Conservation (phyloP, 2,113 vertebrate genomes). For the Salminus brasiliensis region DNA sequence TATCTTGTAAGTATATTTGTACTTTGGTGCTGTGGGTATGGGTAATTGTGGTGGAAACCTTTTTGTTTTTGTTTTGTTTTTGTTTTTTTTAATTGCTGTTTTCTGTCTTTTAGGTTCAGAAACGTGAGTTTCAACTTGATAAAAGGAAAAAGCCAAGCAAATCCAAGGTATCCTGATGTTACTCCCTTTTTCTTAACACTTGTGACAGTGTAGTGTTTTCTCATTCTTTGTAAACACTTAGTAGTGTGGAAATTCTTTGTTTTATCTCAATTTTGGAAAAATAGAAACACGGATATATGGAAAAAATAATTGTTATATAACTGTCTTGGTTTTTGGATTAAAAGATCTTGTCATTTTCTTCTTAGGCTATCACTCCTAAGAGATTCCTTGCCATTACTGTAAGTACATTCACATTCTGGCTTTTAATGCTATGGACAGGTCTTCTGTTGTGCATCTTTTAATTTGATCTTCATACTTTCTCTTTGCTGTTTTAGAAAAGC, state of each 20-base stretch:
- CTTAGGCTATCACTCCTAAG: conserved; percentile 93
- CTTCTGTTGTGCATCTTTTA: background rate
- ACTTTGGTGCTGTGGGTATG: too few relatives aligned
- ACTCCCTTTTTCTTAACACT: background rate
- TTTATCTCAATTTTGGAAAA: too few relatives aligned
- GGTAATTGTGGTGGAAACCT: too few relatives aligned
- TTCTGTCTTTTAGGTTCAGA: conserved; percentile 90
- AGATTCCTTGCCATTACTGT: conserved; percentile 91
- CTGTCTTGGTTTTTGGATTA: too few relatives aligned
- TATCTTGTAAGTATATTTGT: conserved; percentile 83
- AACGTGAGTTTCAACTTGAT: conserved; percentile 80
- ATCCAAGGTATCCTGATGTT: conserved; percentile 82
- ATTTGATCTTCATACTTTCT: background rate
- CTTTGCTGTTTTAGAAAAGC: conserved; percentile 81
- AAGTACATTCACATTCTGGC: conserved; percentile 63
- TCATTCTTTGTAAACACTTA: background rate
- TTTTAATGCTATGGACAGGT: background rate
- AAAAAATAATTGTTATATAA: too few relatives aligned
- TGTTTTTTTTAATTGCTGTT: too few relatives aligned
- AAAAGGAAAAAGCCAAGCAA: conserved; percentile 92
- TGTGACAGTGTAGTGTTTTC: too few relatives aligned
- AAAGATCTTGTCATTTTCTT: conserved; percentile 36
- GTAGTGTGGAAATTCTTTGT: too few relatives aligned
- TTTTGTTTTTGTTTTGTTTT: too few relatives aligned
- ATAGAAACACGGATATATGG: too few relatives aligned